Base-by-base conservation (phyloP, 2,888 invertebrate species). In the Polietes domitor region DNA sequence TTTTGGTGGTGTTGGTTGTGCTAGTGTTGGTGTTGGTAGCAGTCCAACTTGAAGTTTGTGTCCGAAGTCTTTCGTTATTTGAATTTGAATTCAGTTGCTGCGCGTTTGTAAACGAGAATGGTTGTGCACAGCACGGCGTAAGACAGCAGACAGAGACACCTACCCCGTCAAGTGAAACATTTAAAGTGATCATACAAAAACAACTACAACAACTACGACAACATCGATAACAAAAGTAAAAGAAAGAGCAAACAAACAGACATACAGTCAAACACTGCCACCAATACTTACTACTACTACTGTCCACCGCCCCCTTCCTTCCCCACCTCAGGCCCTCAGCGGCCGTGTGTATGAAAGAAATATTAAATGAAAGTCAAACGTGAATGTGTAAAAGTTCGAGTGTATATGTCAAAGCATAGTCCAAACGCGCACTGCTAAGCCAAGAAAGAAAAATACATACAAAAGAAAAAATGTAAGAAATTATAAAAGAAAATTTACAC, bases 11-110 rank as follows among this genome's bases (percentile, higher is more conserved):
- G 41, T 15, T 68, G n/a, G 6, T 15, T 15, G 28, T 61, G 7
- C 2, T 55, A 12, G 50, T 71, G 61, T 26, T 37, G 28, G 43
- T n/a, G n/a, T n/a, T 55, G 77, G n/a, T 55, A 21, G n/a, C 47
- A 53, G 61, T 58, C 10, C 28, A 47, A 26, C 47, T 75, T 73
- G 21, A 75, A 86, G 88, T 88, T 88, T 86, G 87, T 87, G 83
- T 83, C 75, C 86, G 87, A 85, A 88, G 86, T 89, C 88, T 88
- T 88, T 88, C 85, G 88, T 87, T 87, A 82, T 76, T 77, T 61
- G 41, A 80, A 82, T 83, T 88, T 50, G 47, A 80, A 82, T 83
- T 88, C 85, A 88, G 88, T 88, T 87, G 87, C 85, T 86, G 83
- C 87, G 87, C 87, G 87, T 87, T 85, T 85, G 86, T 87, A 83